These are phyloP conservation scores for Acanthurus tractus DNA, from an alignment of 2,797 vertebrate genomes.

Conservation along the genomic window DNA sequence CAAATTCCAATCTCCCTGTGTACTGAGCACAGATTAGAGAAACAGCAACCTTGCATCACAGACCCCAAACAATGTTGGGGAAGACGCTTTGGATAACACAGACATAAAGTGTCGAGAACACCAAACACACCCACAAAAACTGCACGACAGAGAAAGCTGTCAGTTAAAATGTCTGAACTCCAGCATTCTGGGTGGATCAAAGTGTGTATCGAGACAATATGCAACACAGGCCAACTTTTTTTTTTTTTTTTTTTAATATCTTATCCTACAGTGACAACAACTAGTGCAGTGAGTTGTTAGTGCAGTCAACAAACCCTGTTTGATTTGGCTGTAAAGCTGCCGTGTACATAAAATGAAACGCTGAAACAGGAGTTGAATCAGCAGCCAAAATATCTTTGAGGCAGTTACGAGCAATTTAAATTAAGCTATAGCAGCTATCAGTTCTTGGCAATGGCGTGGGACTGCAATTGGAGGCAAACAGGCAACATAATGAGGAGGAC, in stretches of 20 bases:
- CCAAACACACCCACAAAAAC: constrained; percentile 52
- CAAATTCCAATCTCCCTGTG: constrained; percentile 71
- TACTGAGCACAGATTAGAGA: constrained; percentile 70
- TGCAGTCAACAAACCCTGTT: constrained; percentile 45
- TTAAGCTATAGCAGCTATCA: constrained; percentile 52
- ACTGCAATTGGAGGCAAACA: constrained; percentile 3
- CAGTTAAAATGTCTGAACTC: constrained; percentile 66
- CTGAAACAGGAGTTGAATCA: constrained; percentile 50
- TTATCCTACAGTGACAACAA: constrained; percentile 38
- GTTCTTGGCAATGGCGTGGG: constrained; percentile 22
- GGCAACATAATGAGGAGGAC: constrained; percentile 32
- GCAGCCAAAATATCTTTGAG: constrained; percentile 60
- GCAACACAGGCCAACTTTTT: constrained; percentile 31
- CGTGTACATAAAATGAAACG: constrained; percentile 45
- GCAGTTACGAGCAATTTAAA: constrained; percentile 58
- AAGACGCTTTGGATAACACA: constrained; percentile 65
- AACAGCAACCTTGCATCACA: constrained; percentile 71
- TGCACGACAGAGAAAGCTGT: constrained; percentile 53
- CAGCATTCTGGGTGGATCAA: constrained; percentile 57
- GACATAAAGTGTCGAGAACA: constrained; percentile 53
- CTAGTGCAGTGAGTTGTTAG: constrained; percentile 10
- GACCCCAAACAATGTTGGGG: constrained; percentile 63
- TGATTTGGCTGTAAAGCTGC: constrained; percentile 43
- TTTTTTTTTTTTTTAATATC: constrained; percentile 27
- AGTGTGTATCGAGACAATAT: constrained; percentile 47